These are phyloP conservation scores for Eufriesea mexicana DNA, from an alignment of 1,140 invertebrate genomes.

Conservation along the genomic window DNA sequence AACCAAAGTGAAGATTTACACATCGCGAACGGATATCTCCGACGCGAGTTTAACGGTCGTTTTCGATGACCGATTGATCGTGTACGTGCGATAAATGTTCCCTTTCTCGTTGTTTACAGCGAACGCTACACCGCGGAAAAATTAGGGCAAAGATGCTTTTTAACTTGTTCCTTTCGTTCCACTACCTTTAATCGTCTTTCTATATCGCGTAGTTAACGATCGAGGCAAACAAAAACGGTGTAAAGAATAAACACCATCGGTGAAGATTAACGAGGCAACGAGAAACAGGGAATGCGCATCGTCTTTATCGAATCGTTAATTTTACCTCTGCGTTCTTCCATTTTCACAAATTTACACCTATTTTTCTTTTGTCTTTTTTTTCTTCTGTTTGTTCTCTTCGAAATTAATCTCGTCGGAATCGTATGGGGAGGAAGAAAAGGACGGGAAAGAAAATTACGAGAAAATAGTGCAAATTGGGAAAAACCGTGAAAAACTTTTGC, in stretches of 20 bases:
- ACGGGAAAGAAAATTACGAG: no score
- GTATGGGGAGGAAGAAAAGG: no score
- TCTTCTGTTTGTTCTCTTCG: no score
- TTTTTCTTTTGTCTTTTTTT: neutral
- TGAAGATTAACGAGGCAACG: neutral
- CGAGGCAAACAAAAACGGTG: neutral
- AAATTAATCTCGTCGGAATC: no score
- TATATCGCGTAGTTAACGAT: neutral
- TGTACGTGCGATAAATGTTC: neutral
- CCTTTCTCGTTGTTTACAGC: slow-evolving; percentile 30
- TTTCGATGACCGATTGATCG: neutral
- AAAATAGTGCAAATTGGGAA: no score
- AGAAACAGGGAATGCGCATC: neutral
- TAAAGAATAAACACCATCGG: neutral
- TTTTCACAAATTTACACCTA: fast-evolving
- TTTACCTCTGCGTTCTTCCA: neutral
- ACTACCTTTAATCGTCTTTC: neutral
- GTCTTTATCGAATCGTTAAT: neutral
- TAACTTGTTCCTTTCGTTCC: neutral
- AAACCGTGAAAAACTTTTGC: no score
- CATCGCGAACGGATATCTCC: no score
- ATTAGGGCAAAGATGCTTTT: neutral
- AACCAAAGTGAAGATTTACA: neutral
- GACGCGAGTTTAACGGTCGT: neutral
- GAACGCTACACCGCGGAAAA: neutral